Evolutionary conservation across 2,113 vertebrate genomes (phyloP).

Genomic region (Phrynocephalus versicolor): DNA sequence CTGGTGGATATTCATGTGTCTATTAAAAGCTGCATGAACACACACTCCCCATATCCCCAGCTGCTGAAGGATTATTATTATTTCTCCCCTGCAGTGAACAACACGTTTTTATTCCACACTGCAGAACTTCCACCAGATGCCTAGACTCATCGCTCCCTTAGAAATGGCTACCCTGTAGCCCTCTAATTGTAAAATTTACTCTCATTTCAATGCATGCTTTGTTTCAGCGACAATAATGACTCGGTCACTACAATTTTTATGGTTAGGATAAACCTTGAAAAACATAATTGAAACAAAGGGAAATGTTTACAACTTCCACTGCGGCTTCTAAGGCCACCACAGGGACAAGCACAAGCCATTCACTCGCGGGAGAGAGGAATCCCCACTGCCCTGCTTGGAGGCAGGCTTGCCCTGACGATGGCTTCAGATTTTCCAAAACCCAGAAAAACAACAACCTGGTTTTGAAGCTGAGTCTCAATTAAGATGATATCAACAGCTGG

Average conservation of each 20-base stretch:
- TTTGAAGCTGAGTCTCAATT: background rate
- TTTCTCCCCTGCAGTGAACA: conserved; percentile 33
- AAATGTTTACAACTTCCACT: background rate
- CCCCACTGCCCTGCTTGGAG: background rate
- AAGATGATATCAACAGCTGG: too few relatives aligned
- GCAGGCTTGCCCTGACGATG: background rate
- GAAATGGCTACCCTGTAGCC: conserved; percentile 12
- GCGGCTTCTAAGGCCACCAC: background rate
- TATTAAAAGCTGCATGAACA: conserved; percentile 18
- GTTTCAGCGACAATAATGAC: conserved; percentile 3
- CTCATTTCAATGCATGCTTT: conserved; percentile 42
- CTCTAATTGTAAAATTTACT: background rate
- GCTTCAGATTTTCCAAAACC: background rate
- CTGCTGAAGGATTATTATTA: conserved; percentile 42
- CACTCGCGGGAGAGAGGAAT: background rate
- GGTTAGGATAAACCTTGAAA: conserved; percentile 20
- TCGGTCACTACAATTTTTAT: conserved; percentile 23
- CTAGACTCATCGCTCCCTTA: conserved; percentile 38
- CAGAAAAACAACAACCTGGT: background rate
- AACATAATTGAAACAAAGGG: conserved; percentile 27
- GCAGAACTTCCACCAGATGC: conserved; percentile 30
- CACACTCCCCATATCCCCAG: conserved; percentile 24
- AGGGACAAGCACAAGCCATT: background rate
- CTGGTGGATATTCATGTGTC: conserved; percentile 32
- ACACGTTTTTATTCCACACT: conserved; percentile 13